phyloP scores from a whole-genome alignment of 2,888 invertebrate genomes.

The Pachymerium ferrugineum region DNA sequence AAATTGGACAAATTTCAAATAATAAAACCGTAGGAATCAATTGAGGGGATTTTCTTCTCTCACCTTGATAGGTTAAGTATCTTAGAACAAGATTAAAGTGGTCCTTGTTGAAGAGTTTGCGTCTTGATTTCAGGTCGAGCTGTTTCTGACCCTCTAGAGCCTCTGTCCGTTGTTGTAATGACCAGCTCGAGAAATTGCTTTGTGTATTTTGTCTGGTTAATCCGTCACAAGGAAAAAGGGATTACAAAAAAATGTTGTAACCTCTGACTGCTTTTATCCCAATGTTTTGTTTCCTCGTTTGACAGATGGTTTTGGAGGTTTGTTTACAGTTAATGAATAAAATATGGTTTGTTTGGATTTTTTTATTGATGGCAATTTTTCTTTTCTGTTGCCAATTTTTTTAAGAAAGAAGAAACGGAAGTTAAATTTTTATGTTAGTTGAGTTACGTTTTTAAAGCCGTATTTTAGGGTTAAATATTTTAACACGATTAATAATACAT shows the following conservation, averaged over 20 bases:
- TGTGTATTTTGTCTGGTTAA: not conserved
- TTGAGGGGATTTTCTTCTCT: not conserved
- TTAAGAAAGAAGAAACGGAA: too few species aligned
- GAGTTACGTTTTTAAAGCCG: too few species aligned
- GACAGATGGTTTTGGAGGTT: constrained; percentile 13
- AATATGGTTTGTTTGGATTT: too few species aligned
- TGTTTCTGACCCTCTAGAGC: not conserved
- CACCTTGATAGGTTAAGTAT: not conserved
- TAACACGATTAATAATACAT: too few species aligned
- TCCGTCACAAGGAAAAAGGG: not conserved
- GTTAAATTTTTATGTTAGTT: too few species aligned
- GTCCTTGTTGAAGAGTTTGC: not conserved
- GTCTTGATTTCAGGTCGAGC: not conserved
- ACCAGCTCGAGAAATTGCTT: not conserved
- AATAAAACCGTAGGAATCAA: not conserved
- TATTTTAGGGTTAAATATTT: too few species aligned
- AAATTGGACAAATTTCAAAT: too few species aligned
- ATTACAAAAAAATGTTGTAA: not conserved
- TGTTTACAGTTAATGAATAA: too few species aligned
- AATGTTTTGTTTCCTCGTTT: not conserved
- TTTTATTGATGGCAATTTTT: not conserved
- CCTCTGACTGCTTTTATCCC: not conserved
- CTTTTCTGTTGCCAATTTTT: too few species aligned
- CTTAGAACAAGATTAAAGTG: not conserved
- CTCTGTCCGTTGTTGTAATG: not conserved